A percentile compares a stretch with the other conserved stretches of the same genome.
Evolutionary conservation across 2,888 invertebrate genomes (phyloP).

Genomic region (Cacoxenus indagator): DNA sequence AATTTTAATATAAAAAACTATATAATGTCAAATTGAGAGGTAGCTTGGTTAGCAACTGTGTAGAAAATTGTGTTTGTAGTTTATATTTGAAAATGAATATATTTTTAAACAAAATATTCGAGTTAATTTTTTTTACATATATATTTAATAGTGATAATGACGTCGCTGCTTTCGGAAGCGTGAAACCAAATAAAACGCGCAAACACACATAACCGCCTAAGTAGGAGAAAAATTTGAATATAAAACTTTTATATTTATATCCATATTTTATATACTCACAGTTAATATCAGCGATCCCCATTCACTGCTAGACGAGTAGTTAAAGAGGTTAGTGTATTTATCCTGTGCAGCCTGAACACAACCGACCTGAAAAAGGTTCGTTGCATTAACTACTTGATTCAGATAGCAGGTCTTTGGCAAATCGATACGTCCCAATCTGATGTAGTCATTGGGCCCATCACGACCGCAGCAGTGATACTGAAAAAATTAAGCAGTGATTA

Average conservation of each 20-base stretch:
- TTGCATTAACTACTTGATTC: conserved; percentile 27
- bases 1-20: no score
- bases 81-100: no score
- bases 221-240: conserved; percentile 22
- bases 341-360: conserved; percentile 49
- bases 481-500: background rate
- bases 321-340: conserved; percentile 35
- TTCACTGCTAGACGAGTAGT: conserved; percentile 45
- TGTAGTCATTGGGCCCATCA: conserved; percentile 59
- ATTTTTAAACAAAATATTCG: no score
- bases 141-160: conserved; percentile 45
- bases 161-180: conserved; percentile 55
- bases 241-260: background rate
- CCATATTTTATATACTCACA: conserved; percentile 41
- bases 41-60: no score
- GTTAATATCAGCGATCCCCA: conserved; percentile 50
- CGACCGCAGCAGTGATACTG: conserved; percentile 64
- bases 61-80: no score
- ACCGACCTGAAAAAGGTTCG: conserved; percentile 39
- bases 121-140: no score
- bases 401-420: conserved; percentile 54
- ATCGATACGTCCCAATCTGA: conserved; percentile 35
- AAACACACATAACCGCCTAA: conserved; percentile 53
- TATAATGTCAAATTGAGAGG: no score
- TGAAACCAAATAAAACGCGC: conserved; percentile 51